Conservation (phyloP, 2,797 vertebrate species). For the Carcharodon carcharias region DNA sequence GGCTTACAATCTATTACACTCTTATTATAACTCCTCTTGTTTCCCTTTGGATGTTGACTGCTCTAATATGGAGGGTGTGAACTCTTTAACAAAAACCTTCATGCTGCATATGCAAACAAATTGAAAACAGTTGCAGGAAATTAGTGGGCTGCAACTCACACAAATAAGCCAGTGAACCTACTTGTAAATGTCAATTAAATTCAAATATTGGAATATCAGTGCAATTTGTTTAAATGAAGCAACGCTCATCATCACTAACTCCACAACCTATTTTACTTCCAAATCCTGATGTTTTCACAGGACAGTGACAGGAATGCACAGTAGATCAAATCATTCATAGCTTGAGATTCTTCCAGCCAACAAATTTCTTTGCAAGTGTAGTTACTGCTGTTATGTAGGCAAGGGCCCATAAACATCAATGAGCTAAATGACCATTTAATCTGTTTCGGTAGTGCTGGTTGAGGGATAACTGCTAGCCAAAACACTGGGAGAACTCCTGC, state of each 20-base stretch:
- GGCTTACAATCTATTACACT: not conserved
- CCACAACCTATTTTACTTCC: not conserved
- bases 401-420: not conserved
- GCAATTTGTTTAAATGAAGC: not conserved
- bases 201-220: not conserved
- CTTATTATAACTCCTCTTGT: not conserved
- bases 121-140: not conserved
- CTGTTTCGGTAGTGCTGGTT: no score
- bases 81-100: not conserved
- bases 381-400: not conserved
- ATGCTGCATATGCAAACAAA: not conserved
- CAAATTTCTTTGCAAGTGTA: not conserved
- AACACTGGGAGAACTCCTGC: no score
- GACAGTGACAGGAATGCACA: not conserved
- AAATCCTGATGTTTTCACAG: not conserved
- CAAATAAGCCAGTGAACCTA: not conserved
- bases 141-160: not conserved
- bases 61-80: not conserved
- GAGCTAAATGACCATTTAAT: not conserved
- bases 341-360: not conserved
- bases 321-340: not conserved
- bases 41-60: not conserved
- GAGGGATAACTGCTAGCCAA: no score
- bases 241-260: no score
- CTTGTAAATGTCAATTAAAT: not conserved